A percentile compares a stretch with the other conserved stretches of the same genome.
phyloP scores from a whole-genome alignment of 2,797 vertebrate genomes.

The Halcyon smyrnensis region DNA sequence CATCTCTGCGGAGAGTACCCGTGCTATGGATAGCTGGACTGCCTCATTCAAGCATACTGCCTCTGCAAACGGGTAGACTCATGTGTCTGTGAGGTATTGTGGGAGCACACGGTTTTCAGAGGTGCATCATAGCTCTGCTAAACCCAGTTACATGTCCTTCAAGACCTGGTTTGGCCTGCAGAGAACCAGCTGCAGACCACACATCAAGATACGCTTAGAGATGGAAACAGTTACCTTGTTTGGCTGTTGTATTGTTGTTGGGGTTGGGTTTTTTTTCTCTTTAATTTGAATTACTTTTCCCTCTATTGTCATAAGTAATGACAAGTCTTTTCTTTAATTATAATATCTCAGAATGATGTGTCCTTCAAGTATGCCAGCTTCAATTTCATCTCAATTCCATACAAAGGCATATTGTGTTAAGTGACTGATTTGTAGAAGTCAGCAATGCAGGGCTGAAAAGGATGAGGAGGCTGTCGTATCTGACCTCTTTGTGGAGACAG shows the following conservation, averaged over 20 bases:
- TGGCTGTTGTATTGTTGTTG: not conserved
- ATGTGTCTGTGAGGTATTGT: not conserved
- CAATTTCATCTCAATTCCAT: not conserved
- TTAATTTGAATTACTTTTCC: not conserved
- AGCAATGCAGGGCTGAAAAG: not conserved
- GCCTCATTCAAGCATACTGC: not conserved
- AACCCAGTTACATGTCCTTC: not conserved
- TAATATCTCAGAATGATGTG: not conserved
- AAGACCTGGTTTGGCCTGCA: not conserved
- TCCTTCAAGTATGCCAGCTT: not conserved
- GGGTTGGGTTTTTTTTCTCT: not conserved
- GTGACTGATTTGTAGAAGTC: not conserved
- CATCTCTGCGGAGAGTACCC: not conserved
- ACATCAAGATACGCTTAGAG: not conserved
- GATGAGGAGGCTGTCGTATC: not conserved
- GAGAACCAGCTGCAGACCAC: not conserved
- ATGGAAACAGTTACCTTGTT: not conserved
- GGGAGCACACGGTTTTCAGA: not conserved
- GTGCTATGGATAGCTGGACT: not conserved
- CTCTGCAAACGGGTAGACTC: not conserved
- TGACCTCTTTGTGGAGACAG: not conserved
- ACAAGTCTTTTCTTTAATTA: not conserved
- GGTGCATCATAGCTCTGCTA: not conserved
- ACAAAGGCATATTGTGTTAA: not conserved
- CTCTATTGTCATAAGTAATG: not conserved